Evolutionary conservation across 2,113 vertebrate genomes (phyloP), one percentile per base, ranked within the genome.

Genomic region (Lanius ludovicianus): DNA sequence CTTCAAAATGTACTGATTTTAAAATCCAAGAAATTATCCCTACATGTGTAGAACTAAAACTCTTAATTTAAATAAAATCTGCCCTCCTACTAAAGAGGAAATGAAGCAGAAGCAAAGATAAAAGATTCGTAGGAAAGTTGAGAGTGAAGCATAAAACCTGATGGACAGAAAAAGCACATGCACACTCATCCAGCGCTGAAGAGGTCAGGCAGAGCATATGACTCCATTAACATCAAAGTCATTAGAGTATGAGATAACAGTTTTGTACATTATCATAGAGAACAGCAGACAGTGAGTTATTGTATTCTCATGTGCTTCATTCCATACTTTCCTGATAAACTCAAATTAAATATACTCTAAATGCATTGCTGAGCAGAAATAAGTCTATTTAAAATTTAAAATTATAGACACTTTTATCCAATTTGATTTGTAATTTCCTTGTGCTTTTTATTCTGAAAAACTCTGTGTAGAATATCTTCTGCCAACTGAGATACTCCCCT

Each of bases 191-290:
- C 92, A 91, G n/a, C 16, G 10, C 59, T 95, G 91, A 90, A 95
- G 93, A 96, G 97, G 94, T 96, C 91, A 97, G 57, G 82, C 77
- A 92, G 67, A 90, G n/a, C 23, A 1, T 77, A 84, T 0, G 2
- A 96, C 78, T 93, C 95, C 79, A 97, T 97, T 97, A 96, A 96
- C 93, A 96, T 86, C 74, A 90, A 95, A 97, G 87, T 91, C 92
- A 93, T 97, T 96, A 96, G 47, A 74, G 49, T 89, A 84, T 52
- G 84, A 97, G 95, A 97, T 96, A 97, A 93, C 46, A 80, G 86
- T 97, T 95, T 96, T 90, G 77, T 77, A 74, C 69, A 80, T 96
- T 96, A 95, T 91, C 79, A 3, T 42, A 91, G 52, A 84, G 93
- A 92, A 82, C 55, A 82, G 60, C 59, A 90, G 90, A 93, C 81